Base-by-base conservation (phyloP, 1,140 invertebrate species). In the Sycophaga agraensis region DNA sequence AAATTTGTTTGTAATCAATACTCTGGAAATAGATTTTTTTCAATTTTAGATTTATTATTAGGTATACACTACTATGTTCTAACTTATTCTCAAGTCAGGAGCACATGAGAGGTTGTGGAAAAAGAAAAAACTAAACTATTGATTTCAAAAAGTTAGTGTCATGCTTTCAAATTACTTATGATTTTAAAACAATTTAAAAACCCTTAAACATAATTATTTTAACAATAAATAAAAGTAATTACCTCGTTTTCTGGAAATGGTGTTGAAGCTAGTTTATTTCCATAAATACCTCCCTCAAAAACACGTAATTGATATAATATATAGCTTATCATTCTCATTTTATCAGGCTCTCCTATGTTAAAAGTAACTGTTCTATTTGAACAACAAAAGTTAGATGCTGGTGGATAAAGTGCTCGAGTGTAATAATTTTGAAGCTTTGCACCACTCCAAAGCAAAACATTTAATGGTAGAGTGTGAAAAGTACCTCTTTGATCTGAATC, bases 391-490 rank as follows among this genome's bases (percentile, higher is more conserved):
- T 78, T 71, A 6, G 63, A 12, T 35, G 68, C 67, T 21, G 64
- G 50, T 4, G 82, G 81, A 69, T 78, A 82, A 11, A 83, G 28
- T 4, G 82, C 76, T 62, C 69, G 75, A n/a, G 75, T 81, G 63
- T 77, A 82, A 67, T 82, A 84, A 65, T 72, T 79, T 28, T 72
- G 72, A 26, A 80, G 70, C 55, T 70, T 74, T 3, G 72, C 70
- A 1, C 77, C 51, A 46, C 80, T 81, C 67, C 81, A 82, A 45
- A 83, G 72, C 21, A 84, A 71, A 39, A 74, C 73, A 67, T 80
- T 77, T 14, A 84, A 72, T 46, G 82, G 74, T 53, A 80, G 82
- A n/a, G 78, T 82, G 66, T 83, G 77, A 67, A 85, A 84, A 24
- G 74, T 77, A n/a, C 75, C 78, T 54, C 74, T 65, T 21, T 75